Evolutionary conservation across 2,113 vertebrate genomes (phyloP).

Genomic region (Sporophila hypoxantha): DNA sequence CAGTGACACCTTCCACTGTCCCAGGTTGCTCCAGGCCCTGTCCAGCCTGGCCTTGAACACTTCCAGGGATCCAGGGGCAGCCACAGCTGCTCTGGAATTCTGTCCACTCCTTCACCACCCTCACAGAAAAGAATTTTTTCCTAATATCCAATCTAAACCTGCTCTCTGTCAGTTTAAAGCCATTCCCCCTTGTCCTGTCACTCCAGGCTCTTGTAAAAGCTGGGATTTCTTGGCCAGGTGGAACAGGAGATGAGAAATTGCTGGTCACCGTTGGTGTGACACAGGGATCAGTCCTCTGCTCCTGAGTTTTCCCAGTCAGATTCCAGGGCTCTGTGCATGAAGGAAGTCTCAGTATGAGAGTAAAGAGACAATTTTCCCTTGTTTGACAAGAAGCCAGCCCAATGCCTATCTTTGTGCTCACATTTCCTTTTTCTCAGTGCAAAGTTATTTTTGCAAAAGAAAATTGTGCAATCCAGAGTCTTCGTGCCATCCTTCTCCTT

Average conservation of each 20-base stretch:
- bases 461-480: not conserved
- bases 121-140: not conserved
- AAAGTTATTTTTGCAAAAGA: not conserved
- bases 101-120: not conserved
- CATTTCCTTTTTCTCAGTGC: not conserved
- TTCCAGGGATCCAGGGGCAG: not conserved
- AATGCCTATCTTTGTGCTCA: not conserved
- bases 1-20: not conserved
- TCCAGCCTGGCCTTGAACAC: not conserved
- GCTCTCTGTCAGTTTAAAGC: not conserved
- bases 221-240: accelerated
- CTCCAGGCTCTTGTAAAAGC: not conserved
- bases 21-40: accelerated
- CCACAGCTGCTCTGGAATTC: not conserved
- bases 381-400: not conserved
- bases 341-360: not conserved
- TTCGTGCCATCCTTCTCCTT: not conserved
- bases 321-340: accelerated
- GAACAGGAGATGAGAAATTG: not conserved
- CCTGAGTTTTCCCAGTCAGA: not conserved
- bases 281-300: not conserved
- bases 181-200: not conserved
- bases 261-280: not conserved
- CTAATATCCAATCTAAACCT: not conserved
- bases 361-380: not conserved